Conservation (phyloP, 2,797 vertebrate species). For the Bradypus variegatus region DNA sequence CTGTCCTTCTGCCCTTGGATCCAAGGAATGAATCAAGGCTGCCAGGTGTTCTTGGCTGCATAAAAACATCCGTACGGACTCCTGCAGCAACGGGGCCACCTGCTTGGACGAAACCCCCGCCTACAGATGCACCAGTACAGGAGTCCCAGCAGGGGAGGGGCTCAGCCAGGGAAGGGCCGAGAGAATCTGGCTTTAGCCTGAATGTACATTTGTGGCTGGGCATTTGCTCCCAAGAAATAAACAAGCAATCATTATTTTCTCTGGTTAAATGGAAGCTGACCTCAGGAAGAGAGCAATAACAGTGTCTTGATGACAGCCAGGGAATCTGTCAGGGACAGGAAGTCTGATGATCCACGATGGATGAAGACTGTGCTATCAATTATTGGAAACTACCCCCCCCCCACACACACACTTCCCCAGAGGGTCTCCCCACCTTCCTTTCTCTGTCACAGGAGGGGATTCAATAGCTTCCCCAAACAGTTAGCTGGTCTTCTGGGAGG, state of each 20-base stretch:
- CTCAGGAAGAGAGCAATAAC: slow-evolving; percentile 29
- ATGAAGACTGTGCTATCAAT: neutral
- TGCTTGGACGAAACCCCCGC: neutral
- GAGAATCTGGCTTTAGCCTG: neutral
- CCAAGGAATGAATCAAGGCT: neutral
- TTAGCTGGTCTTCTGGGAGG: neutral
- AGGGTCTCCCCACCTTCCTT: neutral
- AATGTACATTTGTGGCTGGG: neutral
- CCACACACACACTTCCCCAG: neutral
- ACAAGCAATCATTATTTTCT: slow-evolving; percentile 50
- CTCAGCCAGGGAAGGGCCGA: neutral
- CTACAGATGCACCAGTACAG: rapidly evolving
- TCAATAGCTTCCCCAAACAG: neutral
- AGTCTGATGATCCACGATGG: slow-evolving; percentile 30
- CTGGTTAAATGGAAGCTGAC: slow-evolving; percentile 33
- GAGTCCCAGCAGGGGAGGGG: neutral
- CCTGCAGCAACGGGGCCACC: neutral
- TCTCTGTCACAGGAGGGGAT: neutral
- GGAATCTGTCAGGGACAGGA: neutral
- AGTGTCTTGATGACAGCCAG: neutral
- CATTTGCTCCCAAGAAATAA: slow-evolving; percentile 35
- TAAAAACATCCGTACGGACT: neutral
- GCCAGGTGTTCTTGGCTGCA: neutral
- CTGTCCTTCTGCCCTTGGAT: no score
- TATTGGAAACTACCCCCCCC: neutral